These are phyloP conservation scores for Rhinopomastus cyanomelas DNA, from an alignment of 2,113 vertebrate genomes.

Conservation along the genomic window DNA sequence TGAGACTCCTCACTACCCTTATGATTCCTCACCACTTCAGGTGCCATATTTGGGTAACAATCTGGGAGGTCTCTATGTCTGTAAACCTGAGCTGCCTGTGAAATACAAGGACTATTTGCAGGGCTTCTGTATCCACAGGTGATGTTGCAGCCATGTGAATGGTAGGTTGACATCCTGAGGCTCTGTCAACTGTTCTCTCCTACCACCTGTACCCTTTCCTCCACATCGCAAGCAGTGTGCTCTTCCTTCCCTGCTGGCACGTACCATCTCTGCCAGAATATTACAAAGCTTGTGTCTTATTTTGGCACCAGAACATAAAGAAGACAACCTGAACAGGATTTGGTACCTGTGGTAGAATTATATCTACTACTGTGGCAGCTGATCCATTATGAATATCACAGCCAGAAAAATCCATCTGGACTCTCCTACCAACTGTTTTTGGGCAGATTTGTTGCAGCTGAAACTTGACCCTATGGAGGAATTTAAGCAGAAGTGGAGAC, in stretches of 20 bases:
- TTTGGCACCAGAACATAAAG: constrained; percentile 25
- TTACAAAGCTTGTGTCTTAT: constrained; percentile 23
- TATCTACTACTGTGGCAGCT: constrained; percentile 26
- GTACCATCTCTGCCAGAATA: constrained; percentile 30
- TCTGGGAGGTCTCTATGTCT: not conserved
- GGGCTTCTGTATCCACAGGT: not conserved
- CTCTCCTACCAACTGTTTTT: constrained; percentile 3
- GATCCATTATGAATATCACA: constrained; percentile 41
- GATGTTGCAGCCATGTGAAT: not conserved
- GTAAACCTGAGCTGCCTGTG: not conserved
- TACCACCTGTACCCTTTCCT: not conserved
- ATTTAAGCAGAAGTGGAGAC: not conserved
- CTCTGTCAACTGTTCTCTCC: not conserved
- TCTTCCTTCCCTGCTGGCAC: constrained; percentile 22
- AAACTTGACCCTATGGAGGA: not conserved
- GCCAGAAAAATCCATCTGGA: constrained; percentile 50
- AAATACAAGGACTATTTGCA: not conserved
- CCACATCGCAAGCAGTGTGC: not conserved
- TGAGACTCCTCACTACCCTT: not conserved
- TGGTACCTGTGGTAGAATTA: not conserved
- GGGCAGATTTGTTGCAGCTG: not conserved
- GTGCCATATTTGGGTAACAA: not conserved
- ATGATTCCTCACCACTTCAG: not conserved
- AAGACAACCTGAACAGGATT: constrained; percentile 28
- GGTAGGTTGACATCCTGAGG: not conserved